A percentile compares a stretch with the other conserved stretches of the same genome.
These are phyloP conservation scores for Catharus bicknelli DNA, from an alignment of 2,113 vertebrate species.

Conservation along the genomic window DNA sequence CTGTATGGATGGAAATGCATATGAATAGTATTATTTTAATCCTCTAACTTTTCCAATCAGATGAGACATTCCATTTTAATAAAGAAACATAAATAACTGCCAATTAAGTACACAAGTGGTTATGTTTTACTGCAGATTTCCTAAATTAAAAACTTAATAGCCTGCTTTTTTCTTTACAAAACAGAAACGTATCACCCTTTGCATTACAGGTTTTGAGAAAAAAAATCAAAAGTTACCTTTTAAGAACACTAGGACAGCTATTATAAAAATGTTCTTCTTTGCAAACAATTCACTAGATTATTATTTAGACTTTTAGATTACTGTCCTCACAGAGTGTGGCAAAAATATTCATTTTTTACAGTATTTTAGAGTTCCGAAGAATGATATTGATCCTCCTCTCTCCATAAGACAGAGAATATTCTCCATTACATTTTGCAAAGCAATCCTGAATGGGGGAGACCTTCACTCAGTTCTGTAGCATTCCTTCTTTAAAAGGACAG, in stretches of 20 bases:
- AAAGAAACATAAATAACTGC: background rate
- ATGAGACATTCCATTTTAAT: background rate
- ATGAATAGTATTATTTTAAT: background rate
- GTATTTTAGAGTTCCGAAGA: background rate
- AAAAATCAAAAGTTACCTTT: slow-evolving; percentile 15
- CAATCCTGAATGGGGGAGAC: background rate
- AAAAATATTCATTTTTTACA: background rate
- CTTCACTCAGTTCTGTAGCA: background rate
- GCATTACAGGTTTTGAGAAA: slow-evolving; percentile 23
- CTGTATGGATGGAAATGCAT: background rate
- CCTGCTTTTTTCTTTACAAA: slow-evolving; percentile 50
- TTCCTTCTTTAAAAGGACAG: slow-evolving; percentile 7
- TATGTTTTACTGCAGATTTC: background rate
- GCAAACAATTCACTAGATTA: background rate
- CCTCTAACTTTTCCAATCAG: background rate
- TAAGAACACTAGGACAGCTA: slow-evolving; percentile 12
- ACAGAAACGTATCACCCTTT: slow-evolving; percentile 16
- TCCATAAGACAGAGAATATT: background rate
- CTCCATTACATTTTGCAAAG: background rate
- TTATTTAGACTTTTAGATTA: background rate
- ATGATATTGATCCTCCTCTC: background rate
- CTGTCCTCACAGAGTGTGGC: background rate
- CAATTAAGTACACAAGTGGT: background rate
- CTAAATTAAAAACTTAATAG: slow-evolving; percentile 36
- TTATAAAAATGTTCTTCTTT: background rate